Conservation (phyloP, 1,140 invertebrate species). For the Leptestheria dahalacensis region DNA sequence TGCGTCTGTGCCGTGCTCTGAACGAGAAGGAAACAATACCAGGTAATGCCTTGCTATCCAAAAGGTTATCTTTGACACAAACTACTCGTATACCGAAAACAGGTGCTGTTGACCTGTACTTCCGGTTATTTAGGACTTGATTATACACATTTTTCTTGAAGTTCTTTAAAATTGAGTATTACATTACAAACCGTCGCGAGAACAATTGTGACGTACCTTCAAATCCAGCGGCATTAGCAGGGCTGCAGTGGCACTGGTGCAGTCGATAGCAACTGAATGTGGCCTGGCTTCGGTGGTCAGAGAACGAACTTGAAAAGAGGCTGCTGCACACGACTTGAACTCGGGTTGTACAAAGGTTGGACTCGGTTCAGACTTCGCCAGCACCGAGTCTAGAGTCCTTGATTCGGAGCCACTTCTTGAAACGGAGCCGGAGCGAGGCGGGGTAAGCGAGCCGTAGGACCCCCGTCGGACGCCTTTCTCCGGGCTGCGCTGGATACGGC, state of each 20-base stretch:
- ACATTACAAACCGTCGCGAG: no score
- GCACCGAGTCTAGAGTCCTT: constrained; percentile 13
- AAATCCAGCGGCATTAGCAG: not conserved
- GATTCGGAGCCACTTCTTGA: constrained; percentile 23
- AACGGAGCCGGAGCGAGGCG: constrained; percentile 27
- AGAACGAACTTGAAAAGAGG: not conserved
- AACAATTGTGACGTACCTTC: not conserved
- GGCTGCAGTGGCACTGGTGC: not conserved
- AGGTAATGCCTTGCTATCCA: no score
- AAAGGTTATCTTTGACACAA: no score
- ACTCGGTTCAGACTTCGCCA: constrained; percentile 24
- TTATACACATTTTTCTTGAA: constrained; percentile 2
- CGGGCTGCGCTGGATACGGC: constrained; percentile 36
- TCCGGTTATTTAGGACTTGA: not conserved
- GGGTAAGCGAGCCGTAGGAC: constrained; percentile 34
- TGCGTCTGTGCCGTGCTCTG: not conserved
- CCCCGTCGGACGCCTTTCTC: constrained; percentile 22
- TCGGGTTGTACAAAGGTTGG: constrained; percentile 32
- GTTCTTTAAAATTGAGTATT: constrained; percentile 21
- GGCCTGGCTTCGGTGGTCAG: not conserved
- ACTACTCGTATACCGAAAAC: no score
- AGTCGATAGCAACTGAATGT: not conserved
- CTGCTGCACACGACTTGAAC: not conserved
- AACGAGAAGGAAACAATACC: not conserved
- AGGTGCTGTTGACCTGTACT: not conserved